These are phyloP conservation scores for Himantopus leucocephalus DNA, from an alignment of 2,113 vertebrate species.

Conservation along the genomic window DNA sequence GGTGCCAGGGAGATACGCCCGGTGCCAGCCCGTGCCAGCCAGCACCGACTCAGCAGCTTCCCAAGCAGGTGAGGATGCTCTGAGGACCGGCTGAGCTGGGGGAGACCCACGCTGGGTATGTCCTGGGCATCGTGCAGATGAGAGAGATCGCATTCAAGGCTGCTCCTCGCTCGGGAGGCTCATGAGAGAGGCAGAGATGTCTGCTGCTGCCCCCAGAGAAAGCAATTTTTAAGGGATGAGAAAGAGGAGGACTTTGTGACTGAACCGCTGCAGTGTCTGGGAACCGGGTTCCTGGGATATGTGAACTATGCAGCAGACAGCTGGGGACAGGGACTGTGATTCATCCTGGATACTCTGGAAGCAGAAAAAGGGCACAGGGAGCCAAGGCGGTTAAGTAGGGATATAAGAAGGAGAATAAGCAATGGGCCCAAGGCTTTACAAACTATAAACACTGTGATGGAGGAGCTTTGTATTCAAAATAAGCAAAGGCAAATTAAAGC, in stretches of 20 bases:
- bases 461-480: slow-evolving; percentile 43
- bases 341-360: not conserved
- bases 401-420: slow-evolving; percentile 11
- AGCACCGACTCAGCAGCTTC: not conserved
- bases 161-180: not conserved
- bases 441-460: slow-evolving; percentile 47
- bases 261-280: not conserved
- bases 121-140: accelerated
- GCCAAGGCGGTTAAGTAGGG: not conserved
- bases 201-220: not conserved
- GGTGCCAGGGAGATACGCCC: not conserved
- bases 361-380: slow-evolving; percentile 20
- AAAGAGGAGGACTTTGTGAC: not conserved
- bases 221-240: not conserved
- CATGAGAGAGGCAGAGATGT: not conserved
- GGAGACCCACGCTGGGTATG: accelerated
- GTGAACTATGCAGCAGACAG: not conserved
- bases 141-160: not conserved
- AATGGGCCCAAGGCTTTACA: slow-evolving; percentile 11
- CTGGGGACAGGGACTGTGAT: slow-evolving; percentile 8
- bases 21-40: not conserved
- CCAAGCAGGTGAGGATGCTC: not conserved
- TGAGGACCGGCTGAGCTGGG: accelerated
- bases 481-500: slow-evolving; percentile 56
- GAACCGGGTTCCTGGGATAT: not conserved